Base-by-base conservation (phyloP, 2,888 invertebrate genomes). In the Melipona bicolor region DNA sequence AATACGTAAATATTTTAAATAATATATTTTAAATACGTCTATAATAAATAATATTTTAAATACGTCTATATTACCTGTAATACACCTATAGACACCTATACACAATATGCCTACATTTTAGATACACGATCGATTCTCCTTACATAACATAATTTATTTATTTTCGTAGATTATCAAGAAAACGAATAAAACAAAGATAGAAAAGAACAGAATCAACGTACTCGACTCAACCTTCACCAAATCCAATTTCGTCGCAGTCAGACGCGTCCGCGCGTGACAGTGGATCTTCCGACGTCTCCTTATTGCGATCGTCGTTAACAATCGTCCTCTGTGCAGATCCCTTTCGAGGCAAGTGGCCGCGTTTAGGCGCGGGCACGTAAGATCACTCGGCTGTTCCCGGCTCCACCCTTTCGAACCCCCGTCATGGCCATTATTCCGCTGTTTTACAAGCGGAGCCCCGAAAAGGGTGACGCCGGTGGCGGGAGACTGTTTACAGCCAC, bases 321-420 rank as follows among this genome's bases (percentile, higher is more conserved):
- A 43, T 79, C 79, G 54, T 67, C 76, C 70, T 19, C 56, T 68
- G 77, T 21, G 65, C 50, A 59, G 43, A 50, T 74, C 76, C 69
- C 65, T 81, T 81, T 52, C 62, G 75, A 70, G 21, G 70, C 77
- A 70, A 79, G 81, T 75, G 70, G 71, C 68, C 61, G 75, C 75
- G 71, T 82, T 86, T 85, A 85, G 75, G 85, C 85, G 79, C 69
- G 77, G 71, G 85, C 85, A 86, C 86, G 86, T 75, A 85, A 79
- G 75, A 43, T 77, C 79, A 75, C 85, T 86, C 77, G 79, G 79
- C 69, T 72, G 43, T 54, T 56, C 72, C n/a, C 72, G 64, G 43
- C 27, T 64, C 32, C 61, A 4, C 61, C 50, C 77, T 64, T 61
- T 61, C 21, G 21, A n/a, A 50, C 17, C 21, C n/a, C 17, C 64